Evolutionary conservation across 2,113 vertebrate species (phyloP).

Genomic region (Notiomystis cincta): DNA sequence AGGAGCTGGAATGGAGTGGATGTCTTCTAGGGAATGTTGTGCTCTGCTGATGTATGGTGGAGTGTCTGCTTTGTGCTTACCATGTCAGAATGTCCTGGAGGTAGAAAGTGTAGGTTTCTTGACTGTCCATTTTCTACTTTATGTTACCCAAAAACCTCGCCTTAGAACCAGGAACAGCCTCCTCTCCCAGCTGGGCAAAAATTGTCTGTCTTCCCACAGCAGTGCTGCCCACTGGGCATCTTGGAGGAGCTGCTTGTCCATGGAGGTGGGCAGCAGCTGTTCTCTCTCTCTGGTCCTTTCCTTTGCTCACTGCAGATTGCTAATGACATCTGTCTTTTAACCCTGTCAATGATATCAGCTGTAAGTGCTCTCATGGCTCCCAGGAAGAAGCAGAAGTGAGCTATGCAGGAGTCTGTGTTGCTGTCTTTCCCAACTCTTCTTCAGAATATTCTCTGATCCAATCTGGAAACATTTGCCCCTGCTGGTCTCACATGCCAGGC

Average conservation of each 20-base stretch:
- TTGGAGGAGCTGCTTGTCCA: background rate
- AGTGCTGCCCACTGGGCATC: background rate
- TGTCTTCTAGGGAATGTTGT: background rate
- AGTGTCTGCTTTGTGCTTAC: background rate
- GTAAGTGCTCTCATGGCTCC: background rate
- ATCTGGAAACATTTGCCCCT: background rate
- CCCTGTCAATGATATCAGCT: background rate
- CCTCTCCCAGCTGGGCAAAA: background rate
- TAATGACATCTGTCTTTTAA: background rate
- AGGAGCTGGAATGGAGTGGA: background rate
- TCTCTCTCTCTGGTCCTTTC: background rate
- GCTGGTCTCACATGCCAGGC: background rate
- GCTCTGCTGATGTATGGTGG: background rate
- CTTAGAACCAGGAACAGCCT: background rate
- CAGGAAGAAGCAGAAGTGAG: background rate
- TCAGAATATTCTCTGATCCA: background rate
- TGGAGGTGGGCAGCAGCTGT: background rate
- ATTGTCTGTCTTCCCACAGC: background rate
- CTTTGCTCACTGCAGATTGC: background rate
- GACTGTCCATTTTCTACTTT: background rate
- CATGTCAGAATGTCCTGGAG: background rate
- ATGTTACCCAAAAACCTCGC: background rate
- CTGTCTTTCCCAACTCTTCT: background rate
- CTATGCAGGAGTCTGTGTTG: background rate
- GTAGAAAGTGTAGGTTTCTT: background rate